These are phyloP conservation scores for Phodopus roborovskii DNA, from an alignment of 2,113 vertebrate species.

Conservation along the genomic window DNA sequence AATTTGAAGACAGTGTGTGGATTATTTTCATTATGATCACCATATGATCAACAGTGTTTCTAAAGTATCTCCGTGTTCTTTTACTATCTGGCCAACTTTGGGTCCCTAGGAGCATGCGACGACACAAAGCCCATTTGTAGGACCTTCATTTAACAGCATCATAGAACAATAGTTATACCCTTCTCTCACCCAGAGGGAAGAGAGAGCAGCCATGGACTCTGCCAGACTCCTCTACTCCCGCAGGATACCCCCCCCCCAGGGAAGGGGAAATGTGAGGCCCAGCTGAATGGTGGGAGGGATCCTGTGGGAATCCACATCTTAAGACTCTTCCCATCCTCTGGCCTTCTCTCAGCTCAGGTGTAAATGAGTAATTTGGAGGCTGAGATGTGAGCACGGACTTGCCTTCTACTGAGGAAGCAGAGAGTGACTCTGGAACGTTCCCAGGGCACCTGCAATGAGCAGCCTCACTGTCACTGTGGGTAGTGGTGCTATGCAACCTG, in stretches of 20 bases:
- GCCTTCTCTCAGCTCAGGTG: neutral
- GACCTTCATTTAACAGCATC: neutral
- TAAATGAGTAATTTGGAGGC: neutral
- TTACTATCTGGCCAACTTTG: neutral
- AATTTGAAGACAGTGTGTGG: neutral
- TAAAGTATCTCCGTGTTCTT: neutral
- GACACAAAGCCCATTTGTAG: neutral
- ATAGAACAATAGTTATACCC: neutral
- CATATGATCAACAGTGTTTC: neutral
- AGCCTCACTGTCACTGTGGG: neutral
- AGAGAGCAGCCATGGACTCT: neutral
- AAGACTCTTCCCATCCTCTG: neutral
- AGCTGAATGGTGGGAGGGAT: accelerated
- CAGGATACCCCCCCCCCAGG: neutral
- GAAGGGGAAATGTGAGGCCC: neutral
- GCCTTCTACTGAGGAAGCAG: neutral
- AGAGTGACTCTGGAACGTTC: neutral
- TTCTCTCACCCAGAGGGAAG: neutral
- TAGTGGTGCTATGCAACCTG: neutral
- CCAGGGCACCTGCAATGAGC: neutral
- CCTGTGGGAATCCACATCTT: neutral
- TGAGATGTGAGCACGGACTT: too few species aligned
- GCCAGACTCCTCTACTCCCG: neutral
- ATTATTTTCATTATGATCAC: neutral
- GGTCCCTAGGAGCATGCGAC: neutral